phyloP scores from a whole-genome alignment of 1,140 invertebrate species.

The Drosophila athabasca region DNA sequence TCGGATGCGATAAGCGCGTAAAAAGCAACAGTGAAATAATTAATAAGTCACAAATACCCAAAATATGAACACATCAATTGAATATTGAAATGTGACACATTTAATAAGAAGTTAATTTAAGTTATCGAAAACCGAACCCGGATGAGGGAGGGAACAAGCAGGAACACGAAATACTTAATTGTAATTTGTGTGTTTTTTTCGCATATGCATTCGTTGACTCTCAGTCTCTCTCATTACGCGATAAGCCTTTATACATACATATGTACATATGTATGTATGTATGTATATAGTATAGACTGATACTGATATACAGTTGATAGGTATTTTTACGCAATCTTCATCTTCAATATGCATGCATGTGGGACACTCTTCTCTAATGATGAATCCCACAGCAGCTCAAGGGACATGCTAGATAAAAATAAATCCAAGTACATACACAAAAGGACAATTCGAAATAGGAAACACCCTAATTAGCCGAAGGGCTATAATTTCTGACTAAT shows the following conservation, averaged over 20 bases:
- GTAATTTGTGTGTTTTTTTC: constrained; percentile 16
- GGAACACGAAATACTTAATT: constrained; percentile 7
- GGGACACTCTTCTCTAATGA: neutral
- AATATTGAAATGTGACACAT: constrained; percentile 20
- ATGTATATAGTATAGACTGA: too few relatives aligned
- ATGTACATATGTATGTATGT: too few relatives aligned
- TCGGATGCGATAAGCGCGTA: constrained; percentile 13
- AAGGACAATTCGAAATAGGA: neutral
- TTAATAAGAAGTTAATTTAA: constrained; percentile 5
- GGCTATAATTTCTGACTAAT: too few relatives aligned
- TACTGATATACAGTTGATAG: too few relatives aligned
- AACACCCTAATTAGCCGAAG: too few relatives aligned
- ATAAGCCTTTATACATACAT: constrained; percentile 31
- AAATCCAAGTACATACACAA: neutral
- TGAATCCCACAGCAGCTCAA: neutral
- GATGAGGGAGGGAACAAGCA: neutral
- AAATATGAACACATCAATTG: constrained; percentile 11
- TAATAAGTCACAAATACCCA: constrained; percentile 19
- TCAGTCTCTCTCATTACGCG: constrained; percentile 9
- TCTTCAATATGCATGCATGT: too few relatives aligned
- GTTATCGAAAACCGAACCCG: neutral
- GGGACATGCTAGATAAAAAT: neutral
- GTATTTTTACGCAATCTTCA: too few relatives aligned
- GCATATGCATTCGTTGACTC: constrained; percentile 28
- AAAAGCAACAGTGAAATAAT: constrained; percentile 16